These are phyloP conservation scores for Chrosomus eos DNA, from an alignment of 2,797 vertebrate species.

Conservation along the genomic window DNA sequence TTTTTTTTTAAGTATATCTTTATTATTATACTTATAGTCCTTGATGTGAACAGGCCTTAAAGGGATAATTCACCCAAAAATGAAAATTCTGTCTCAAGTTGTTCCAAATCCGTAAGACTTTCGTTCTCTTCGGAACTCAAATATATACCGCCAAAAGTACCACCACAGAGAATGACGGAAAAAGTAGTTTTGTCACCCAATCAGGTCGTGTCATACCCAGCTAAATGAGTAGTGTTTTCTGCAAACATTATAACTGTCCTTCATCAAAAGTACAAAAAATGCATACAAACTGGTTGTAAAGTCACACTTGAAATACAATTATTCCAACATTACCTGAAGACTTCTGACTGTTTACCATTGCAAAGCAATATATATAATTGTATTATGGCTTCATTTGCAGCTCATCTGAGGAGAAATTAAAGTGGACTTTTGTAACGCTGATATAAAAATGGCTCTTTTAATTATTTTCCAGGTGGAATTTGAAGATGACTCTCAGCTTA, in stretches of 20 bases:
- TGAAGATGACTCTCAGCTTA: slow-evolving; percentile 93
- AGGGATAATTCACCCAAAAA: too few relatives aligned
- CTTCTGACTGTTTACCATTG: too few relatives aligned
- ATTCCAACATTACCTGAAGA: not conserved
- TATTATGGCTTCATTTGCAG: not conserved
- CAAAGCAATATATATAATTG: not conserved
- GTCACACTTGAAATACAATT: not conserved
- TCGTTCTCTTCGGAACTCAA: too few relatives aligned
- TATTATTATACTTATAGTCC: too few relatives aligned
- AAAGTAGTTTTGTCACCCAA: not conserved
- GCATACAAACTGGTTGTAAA: not conserved
- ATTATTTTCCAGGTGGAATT: slow-evolving; percentile 88
- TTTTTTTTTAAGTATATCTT: too few relatives aligned
- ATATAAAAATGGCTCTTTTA: not conserved
- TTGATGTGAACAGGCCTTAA: too few relatives aligned
- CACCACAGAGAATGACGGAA: not conserved
- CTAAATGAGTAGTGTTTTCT: not conserved
- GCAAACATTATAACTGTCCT: not conserved
- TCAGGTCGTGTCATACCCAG: not conserved
- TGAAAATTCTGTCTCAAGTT: too few relatives aligned
- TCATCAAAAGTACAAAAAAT: not conserved
- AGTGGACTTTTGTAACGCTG: not conserved
- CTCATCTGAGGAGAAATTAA: not conserved
- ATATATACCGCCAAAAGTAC: too few relatives aligned
- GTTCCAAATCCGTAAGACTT: too few relatives aligned